Percentiles rank a stretch among this genome's conserved stretches.
These are phyloP conservation scores for Pseudorectes ferrugineus DNA, from an alignment of 2,113 vertebrate species.

Conservation along the genomic window DNA sequence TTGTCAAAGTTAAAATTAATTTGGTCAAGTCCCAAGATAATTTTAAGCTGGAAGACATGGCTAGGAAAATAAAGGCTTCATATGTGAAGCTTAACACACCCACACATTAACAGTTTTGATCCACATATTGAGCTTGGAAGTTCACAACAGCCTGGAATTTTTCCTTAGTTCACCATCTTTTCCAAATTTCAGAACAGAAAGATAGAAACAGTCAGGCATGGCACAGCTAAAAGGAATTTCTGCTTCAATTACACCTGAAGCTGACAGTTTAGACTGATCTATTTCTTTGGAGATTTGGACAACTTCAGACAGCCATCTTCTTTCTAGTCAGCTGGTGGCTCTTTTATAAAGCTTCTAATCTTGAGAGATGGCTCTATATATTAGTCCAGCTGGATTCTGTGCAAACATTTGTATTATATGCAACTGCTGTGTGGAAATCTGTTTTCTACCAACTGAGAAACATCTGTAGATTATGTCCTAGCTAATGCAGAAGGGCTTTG, in stretches of 20 bases:
- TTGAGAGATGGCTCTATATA: not conserved
- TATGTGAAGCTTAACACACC: not conserved
- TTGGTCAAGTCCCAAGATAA: not conserved
- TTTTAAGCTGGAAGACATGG: not conserved
- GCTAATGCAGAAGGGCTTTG: constrained; percentile 32
- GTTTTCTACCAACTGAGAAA: constrained; percentile 54
- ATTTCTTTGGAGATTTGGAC: not conserved
- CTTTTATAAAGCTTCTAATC: not conserved
- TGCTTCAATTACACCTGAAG: not conserved
- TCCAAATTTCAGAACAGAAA: not conserved
- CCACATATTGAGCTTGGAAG: not conserved
- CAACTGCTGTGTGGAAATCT: constrained; percentile 58
- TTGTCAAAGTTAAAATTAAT: not conserved
- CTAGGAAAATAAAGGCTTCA: not conserved
- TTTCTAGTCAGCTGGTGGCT: not conserved
- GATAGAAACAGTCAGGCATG: not conserved
- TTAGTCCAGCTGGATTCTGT: constrained; percentile 35
- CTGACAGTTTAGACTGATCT: not conserved
- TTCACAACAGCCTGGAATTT: not conserved
- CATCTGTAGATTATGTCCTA: constrained; percentile 55
- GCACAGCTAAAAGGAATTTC: not conserved
- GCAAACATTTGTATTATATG: constrained; percentile 37
- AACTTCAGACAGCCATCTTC: not conserved
- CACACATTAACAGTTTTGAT: not conserved
- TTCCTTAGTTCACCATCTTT: not conserved